Evolutionary conservation across 2,113 vertebrate species (phyloP).

Genomic region (Chroicocephalus ridibundus): DNA sequence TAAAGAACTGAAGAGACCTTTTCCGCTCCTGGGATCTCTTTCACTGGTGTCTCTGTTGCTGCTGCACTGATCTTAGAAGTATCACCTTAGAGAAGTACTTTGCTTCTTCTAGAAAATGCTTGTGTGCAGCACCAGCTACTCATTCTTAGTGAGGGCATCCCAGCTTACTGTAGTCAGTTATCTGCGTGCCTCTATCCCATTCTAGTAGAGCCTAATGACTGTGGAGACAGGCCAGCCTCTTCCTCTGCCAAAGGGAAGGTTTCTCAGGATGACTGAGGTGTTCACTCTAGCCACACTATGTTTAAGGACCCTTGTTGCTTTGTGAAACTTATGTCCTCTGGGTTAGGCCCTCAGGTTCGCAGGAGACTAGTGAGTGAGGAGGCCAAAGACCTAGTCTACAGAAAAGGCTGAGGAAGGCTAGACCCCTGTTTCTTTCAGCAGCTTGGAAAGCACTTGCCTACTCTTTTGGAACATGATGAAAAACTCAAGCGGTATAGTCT

Average conservation of each 20-base stretch:
- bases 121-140: background rate
- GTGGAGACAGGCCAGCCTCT: background rate
- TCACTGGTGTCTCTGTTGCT: background rate
- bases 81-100: background rate
- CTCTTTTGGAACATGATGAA: background rate
- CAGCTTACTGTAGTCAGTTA: background rate
- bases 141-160: background rate
- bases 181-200: background rate
- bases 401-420: background rate
- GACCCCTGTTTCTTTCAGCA: background rate
- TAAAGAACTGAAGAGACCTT: background rate
- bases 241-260: background rate
- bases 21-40: background rate
- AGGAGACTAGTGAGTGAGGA: background rate
- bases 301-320: background rate
- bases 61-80: background rate
- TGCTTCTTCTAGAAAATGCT: background rate
- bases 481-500: background rate
- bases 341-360: background rate
- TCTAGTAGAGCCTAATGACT: background rate
- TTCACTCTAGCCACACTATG: background rate
- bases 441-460: background rate
- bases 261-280: background rate
- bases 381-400: background rate
- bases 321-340: background rate